Conservation (phyloP, 1,140 invertebrate species). For the Bombus consobrinus region DNA sequence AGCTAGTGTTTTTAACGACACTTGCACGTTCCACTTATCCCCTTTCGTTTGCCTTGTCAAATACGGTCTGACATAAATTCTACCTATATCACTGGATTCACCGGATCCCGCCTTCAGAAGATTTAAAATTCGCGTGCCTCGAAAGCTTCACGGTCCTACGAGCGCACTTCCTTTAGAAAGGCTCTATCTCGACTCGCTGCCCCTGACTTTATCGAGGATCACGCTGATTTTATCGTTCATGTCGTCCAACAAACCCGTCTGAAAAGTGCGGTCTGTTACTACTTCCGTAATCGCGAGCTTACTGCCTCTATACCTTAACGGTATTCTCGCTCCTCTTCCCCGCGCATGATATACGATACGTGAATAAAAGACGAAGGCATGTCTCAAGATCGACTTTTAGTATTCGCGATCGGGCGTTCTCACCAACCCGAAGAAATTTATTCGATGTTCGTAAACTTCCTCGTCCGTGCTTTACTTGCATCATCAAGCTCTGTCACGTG, state of each 20-base stretch:
- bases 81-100: conserved; percentile 55
- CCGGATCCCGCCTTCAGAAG: conserved; percentile 46
- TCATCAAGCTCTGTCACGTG: conserved; percentile 24
- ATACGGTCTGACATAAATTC: conserved; percentile 53
- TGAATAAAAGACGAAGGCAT: background rate
- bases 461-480: background rate
- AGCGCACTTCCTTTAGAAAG: conserved; percentile 27
- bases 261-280: conserved; percentile 24
- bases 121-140: conserved; percentile 59
- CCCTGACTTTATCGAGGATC: conserved; percentile 2
- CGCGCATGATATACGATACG: background rate
- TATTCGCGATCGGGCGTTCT: background rate
- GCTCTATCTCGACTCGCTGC: conserved; percentile 10
- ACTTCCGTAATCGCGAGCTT: conserved; percentile 36
- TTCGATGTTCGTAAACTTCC: background rate
- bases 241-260: background rate
- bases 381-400: background rate
- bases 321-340: too few relatives aligned
- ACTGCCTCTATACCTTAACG: background rate
- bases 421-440: background rate
- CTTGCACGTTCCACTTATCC: background rate
- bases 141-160: conserved; percentile 32
- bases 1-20: background rate
- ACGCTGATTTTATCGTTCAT: conserved; percentile 29
- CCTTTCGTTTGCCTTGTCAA: conserved; percentile 9